These are phyloP conservation scores for Prunella himalayana DNA, from an alignment of 2,113 vertebrate species.

Conservation along the genomic window DNA sequence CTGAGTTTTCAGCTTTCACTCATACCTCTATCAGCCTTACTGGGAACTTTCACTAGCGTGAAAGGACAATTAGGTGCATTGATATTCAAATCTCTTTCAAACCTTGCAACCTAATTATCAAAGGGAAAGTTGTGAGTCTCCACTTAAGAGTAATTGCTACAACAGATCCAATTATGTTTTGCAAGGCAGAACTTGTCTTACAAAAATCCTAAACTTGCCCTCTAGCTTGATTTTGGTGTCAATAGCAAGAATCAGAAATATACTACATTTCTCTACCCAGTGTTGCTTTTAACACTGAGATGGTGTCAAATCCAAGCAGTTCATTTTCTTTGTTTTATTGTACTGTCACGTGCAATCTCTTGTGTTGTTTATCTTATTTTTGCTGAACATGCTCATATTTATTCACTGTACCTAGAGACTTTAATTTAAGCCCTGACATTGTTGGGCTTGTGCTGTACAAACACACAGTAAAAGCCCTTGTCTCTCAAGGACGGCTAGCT, in stretches of 20 bases:
- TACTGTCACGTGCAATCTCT: background rate
- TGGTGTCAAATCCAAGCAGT: background rate
- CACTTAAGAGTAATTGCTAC: background rate
- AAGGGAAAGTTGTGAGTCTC: background rate
- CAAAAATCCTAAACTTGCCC: background rate
- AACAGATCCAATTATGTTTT: constrained; percentile 13
- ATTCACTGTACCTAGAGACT: background rate
- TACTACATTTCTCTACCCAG: background rate
- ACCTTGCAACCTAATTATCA: background rate
- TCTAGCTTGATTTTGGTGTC: background rate
- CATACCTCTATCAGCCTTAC: background rate
- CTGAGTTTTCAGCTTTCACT: background rate
- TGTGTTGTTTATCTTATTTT: background rate
- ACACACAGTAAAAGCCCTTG: background rate
- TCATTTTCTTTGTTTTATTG: background rate
- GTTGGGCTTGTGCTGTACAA: background rate
- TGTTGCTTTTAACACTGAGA: background rate
- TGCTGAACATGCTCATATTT: background rate
- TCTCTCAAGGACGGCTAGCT: background rate
- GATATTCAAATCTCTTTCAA: background rate
- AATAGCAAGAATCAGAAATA: background rate
- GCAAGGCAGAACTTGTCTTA: background rate
- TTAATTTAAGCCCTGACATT: background rate
- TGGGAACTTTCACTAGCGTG: background rate
- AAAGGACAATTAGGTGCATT: background rate